Base-by-base conservation (phyloP, 2,888 invertebrate species). In the Erebia aethiops region DNA sequence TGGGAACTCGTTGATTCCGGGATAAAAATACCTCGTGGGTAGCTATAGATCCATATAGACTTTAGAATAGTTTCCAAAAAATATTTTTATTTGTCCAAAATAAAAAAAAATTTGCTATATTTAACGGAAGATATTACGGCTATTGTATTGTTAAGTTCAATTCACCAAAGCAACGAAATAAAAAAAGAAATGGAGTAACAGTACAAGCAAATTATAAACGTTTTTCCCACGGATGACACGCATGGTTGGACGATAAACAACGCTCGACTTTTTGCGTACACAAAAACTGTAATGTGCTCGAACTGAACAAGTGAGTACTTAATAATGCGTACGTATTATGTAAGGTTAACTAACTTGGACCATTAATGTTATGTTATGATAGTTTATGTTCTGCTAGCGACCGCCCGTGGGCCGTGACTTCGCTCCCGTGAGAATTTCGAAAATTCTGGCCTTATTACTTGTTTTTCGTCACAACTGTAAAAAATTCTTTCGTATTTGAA, bases 211-310 rank as follows among this genome's bases (percentile, higher is more conserved):
- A 67, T 65, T 64, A 60, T 67, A 52, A 64, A 66, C 52, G 49
- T n/a, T 60, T n/a, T 76, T 76, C 76, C 72, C 75, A 76, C 76
- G 75, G 69, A 67, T 67, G 67, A 69, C 52, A 73, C 71, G 75
- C 75, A 63, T 66, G 67, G 71, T 68, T 71, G 70, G 66, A 66
- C 46, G n/a, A 21, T 70, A 65, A 71, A 66, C 56, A 66, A 41
- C 41, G 56, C 46, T 57, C 67, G 56, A 49, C 67, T 71, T 71
- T 76, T 73, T 70, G 68, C 67, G 56, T 46, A 18, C 10, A 66
- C 66, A 66, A 66, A 66, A 66, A 66, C 43, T 56, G 56, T 21
- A 57, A 72, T 56, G 49, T 9, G 18, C 43, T 66, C 56, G 18
- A 54, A 57, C 13, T 63, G 21, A 62, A 60, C 49, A 43, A 21